Conservation (phyloP, 2,888 invertebrate species). For the Archips xylosteana region DNA sequence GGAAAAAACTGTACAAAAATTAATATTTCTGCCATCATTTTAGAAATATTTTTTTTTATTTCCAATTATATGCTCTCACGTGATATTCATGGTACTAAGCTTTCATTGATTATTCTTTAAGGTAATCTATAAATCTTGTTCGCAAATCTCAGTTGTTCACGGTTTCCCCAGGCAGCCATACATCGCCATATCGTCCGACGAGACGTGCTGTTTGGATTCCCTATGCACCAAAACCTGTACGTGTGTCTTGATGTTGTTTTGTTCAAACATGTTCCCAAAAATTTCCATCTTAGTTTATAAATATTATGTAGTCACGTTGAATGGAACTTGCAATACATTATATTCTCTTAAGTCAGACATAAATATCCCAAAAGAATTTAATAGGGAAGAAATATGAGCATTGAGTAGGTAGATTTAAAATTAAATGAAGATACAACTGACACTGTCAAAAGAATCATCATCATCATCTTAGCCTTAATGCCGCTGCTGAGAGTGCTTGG, state of each 20-base stretch:
- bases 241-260: background rate
- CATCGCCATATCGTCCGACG: constrained; percentile 68
- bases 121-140: constrained; percentile 77
- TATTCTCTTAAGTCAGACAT: no score
- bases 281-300: background rate
- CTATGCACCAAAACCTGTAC: constrained; percentile 22
- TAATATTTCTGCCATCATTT: background rate
- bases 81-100: background rate
- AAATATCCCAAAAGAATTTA: no score
- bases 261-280: background rate
- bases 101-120: constrained; percentile 63
- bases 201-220: constrained; percentile 37
- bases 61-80: background rate
- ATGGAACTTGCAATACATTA: no score
- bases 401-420: no score
- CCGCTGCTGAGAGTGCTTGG: no score
- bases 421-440: no score
- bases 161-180: constrained; percentile 78
- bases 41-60: background rate
- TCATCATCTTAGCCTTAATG: no score
- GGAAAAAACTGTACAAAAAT: no score
- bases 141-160: constrained; percentile 75
- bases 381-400: no score
- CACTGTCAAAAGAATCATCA: no score
- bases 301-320: no score